Base-by-base conservation (phyloP, 2,113 vertebrate species). In the Clupea harengus region DNA sequence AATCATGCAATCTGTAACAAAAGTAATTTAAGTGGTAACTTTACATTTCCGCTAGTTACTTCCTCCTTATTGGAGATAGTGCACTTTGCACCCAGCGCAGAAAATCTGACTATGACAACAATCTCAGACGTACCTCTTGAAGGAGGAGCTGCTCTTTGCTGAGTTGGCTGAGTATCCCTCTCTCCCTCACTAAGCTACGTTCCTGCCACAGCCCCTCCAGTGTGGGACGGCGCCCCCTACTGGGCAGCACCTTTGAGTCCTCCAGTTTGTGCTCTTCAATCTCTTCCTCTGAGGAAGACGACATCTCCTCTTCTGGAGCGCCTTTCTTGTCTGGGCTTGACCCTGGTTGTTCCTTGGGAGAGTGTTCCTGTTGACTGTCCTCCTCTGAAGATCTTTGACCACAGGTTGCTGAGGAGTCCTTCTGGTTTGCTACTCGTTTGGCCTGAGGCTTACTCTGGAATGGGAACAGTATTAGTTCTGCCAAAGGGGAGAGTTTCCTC, bases 121-220 rank as follows among this genome's bases (percentile, higher is more conserved):
- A 28, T 13, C 64, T 11, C 8, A 67, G 64, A 18, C 49, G 17
- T 88, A 90, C 88, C 89, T 90, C 86, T 54, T 90, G 88, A 52
- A 90, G 83, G 9, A 52, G 80, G 54, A 89, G 45, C n/a, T 88
- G 49, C 22, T 88, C 60, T 22, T 87, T 81, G 22, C n/a, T 83
- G 45, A 89, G 44, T 1, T 81, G 85, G 5, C 8, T 22, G 60
- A 90, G 85, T 18, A 90, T 87, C 25, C 88, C 85, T 72, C 82
- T 88, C 17, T 84, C 45, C 86, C 45, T 87, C 45, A 90, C 86
- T 82, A 87, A 57, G 44, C 11, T 82, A 10, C 57, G 86, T 4
- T 87, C 85, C 46, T 88, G 86, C 89, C 88, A 90, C 44, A 85
- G 82, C 20, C n/a, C 75, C 44, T 88, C 78, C 44, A 87, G n/a